Evolutionary conservation across 2,888 invertebrate species (phyloP).

Genomic region (Eupelmus urozonus): DNA sequence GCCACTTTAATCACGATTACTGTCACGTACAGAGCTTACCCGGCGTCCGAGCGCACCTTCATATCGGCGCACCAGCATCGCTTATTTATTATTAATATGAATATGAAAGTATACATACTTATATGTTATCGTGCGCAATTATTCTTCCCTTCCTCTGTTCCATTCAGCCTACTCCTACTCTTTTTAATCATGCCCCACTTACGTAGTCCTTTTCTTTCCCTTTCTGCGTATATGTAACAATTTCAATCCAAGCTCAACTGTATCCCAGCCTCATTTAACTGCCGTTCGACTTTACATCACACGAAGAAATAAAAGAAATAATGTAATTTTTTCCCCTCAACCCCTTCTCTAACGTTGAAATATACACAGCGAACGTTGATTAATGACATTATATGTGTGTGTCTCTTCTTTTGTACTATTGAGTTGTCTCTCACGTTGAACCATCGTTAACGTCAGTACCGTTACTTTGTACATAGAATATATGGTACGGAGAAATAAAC

Average conservation of each 20-base stretch:
- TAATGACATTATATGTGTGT: constrained; percentile 60
- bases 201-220: constrained; percentile 50
- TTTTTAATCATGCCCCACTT: constrained; percentile 24
- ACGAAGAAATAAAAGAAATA: constrained; percentile 45
- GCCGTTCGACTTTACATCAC: constrained; percentile 40
- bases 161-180: constrained; percentile 55
- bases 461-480: constrained; percentile 76
- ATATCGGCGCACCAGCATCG: constrained; percentile 74
- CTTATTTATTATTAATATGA: constrained; percentile 74
- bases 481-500: constrained; percentile 77
- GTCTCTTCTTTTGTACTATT: constrained; percentile 70
- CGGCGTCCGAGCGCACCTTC: constrained; percentile 70
- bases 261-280: constrained; percentile 48
- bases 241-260: constrained; percentile 41
- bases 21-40: constrained; percentile 76
- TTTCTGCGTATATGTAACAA: constrained; percentile 26
- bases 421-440: constrained; percentile 67
- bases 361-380: constrained; percentile 62
- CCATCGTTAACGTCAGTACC: constrained; percentile 71
- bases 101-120: constrained; percentile 42
- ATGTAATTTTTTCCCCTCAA: constrained; percentile 41
- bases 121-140: constrained; percentile 59
- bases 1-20: constrained; percentile 64
- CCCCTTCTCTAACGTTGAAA: constrained; percentile 63
- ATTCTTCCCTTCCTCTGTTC: constrained; percentile 42